A percentile compares a stretch with the other conserved stretches of the same genome.
phyloP scores from a whole-genome alignment of 2,113 vertebrate species.

The Todiramphus chloris region DNA sequence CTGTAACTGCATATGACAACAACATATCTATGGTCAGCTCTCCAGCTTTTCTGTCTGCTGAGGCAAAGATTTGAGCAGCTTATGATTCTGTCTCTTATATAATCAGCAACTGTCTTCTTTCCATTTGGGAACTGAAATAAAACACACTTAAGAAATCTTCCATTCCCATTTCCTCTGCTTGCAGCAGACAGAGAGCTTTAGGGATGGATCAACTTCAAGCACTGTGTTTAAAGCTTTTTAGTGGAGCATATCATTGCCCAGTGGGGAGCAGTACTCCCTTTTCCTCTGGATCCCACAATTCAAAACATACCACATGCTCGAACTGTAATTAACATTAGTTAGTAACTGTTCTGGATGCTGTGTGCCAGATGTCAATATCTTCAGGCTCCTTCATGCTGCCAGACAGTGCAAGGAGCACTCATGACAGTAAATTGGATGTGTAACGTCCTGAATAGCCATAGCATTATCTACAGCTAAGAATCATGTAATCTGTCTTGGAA shows the following conservation, averaged over 20 bases:
- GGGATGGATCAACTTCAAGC: neutral
- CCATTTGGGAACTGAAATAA: neutral
- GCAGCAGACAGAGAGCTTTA: neutral
- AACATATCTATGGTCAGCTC: neutral
- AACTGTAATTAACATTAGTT: neutral
- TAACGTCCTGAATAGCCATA: neutral
- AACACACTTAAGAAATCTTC: neutral
- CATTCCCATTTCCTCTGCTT: neutral
- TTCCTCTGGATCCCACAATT: neutral
- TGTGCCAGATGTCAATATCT: neutral
- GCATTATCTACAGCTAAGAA: neutral
- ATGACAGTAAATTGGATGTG: neutral
- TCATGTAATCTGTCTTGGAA: neutral
- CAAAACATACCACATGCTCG: neutral
- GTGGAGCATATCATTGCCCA: neutral
- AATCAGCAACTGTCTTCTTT: neutral
- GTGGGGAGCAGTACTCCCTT: neutral
- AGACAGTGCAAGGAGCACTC: neutral
- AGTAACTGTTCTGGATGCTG: neutral
- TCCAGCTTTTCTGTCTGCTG: neutral
- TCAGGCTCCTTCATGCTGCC: neutral
- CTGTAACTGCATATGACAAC: neutral
- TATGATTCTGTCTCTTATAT: neutral
- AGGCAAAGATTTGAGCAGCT: conserved; percentile 44
- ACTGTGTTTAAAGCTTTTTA: neutral